Evolutionary conservation across 2,888 invertebrate genomes (phyloP), one percentile per base, ranked within the genome.

Genomic region (Andrena haemorrhoa): DNA sequence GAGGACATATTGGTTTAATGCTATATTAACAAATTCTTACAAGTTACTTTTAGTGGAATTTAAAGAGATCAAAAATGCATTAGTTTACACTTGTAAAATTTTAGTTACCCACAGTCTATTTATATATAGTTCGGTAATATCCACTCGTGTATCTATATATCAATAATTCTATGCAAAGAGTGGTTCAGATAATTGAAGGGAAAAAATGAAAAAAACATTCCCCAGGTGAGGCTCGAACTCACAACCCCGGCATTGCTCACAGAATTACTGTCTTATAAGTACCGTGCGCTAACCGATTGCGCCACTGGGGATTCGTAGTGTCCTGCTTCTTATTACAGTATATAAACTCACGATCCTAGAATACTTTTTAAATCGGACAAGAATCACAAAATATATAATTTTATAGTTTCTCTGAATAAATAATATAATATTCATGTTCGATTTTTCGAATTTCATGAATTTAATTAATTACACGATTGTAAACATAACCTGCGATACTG

Each of bases 241-340:
- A 97, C 98, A 98, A 98, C 98, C 98, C 98, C 98, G 98, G 98
- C 98, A 98, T 98, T 94, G 97, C 98, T 98, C 97, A 97, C 96
- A 96, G 96, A 96, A 7, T 41, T 95, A 98, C 98, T 98, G 98
- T 96, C 97, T 96, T 98, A 98, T 98, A 98, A 98, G 98, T 98
- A 98, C 98, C 98, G 98, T 98, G 98, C 98, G 98, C 98, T 98
- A 98, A 98, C 98, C 98, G 97, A 98, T 98, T 98, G 98, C 98
- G 98, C 98, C 98, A 98, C 98, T 98, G 98, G 98, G 97, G 91
- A 86, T 41, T 83, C 79, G 60, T 72, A 71, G 16, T 29, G 23
- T 56, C 23, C 56, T 51, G 0, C 35, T 81, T 81, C 75, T 83
- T 86, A 84, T 77, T 76, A 29, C 8, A 10, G 1, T 66, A 66